Base-by-base conservation (phyloP, 2,113 vertebrate genomes). In the Carassius auratus region DNA sequence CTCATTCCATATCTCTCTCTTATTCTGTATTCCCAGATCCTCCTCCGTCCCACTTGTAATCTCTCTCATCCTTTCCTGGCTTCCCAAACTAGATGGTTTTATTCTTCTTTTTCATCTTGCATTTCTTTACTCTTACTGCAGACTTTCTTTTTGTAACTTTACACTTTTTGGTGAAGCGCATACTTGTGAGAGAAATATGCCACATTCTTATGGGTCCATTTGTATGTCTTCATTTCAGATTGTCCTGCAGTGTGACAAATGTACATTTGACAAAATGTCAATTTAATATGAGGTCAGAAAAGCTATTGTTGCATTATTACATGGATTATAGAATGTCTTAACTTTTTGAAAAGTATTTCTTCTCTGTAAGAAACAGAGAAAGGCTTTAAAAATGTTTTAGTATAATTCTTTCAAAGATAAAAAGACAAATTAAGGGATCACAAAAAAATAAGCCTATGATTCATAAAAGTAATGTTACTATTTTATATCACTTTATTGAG, bases 11-110 rank as follows among this genome's bases (percentile, higher is more conserved):
- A 12, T 71, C 23, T 36, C 45, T 75, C 19, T 73, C 15, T 0
- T 30, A 86, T 76, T 79, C 26, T 45, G 21, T 14, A 21, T 86
- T 1, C 38, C 6, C 5, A 33, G 12, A 13, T 45, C 38, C 38
- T 38, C 38, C 38, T 75, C 19, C 23, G 14, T 55, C 23, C 30
- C 66, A 69, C 1, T 76, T 92, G 95, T 69, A 69, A 77, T 83
- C 33, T 55, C 50, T 6, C 13, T 79, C 52, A 57, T 80, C 3
- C 3, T 23, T 15, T 55, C 3, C 14, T 8, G 23, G 14, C 3
- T 19, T 69, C 9, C 33, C 33, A 61, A 38, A 42, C 55, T 33
- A 38, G 9, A 79, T 59, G 23, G 55, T 23, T 79, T 61, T 42
- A 78, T 76, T 17, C 19, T 52, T 52, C 74, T 55, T 19, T 21